Percentiles rank a stretch among this genome's conserved stretches.
phyloP scores from a whole-genome alignment of 1,140 invertebrate species.

The Ceratoteleas bidentatus region DNA sequence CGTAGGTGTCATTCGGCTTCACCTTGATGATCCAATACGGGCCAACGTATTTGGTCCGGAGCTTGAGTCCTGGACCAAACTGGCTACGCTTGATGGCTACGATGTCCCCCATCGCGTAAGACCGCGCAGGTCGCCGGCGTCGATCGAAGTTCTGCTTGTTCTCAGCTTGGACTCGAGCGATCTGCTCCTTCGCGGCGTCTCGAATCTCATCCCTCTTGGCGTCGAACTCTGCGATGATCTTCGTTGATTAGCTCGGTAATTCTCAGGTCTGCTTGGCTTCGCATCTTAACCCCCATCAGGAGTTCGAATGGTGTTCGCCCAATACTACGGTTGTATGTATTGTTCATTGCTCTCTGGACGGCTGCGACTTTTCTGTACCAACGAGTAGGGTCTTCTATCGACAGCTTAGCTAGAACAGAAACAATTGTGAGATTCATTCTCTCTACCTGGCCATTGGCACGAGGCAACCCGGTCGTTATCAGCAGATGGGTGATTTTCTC shows the following conservation, averaged over 20 bases:
- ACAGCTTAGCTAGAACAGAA: constrained; percentile 6
- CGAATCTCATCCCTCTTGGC: background rate
- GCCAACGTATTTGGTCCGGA: background rate
- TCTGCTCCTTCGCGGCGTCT: background rate
- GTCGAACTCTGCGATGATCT: background rate
- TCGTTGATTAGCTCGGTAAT: constrained; percentile 5
- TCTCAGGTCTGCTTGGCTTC: background rate
- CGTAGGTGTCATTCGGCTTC: background rate
- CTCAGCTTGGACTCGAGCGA: background rate
- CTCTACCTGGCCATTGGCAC: constrained; percentile 71
- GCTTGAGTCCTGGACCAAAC: background rate
- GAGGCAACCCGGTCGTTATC: constrained; percentile 68
- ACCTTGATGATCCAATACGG: background rate
- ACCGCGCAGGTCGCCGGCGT: background rate
- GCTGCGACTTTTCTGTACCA: constrained; percentile 21
- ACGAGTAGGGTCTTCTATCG: background rate
- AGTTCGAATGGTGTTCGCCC: constrained; percentile 23
- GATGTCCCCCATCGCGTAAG: background rate
- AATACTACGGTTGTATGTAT: constrained; percentile 45
- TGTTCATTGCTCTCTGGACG: constrained; percentile 21
- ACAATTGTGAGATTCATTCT: constrained; percentile 45
- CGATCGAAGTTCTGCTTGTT: background rate
- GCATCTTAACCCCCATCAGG: constrained; percentile 13
- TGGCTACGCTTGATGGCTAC: background rate
- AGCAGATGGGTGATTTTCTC: constrained; percentile 70